These are phyloP conservation scores for Hypercompe scribonia DNA, from an alignment of 2,888 invertebrate genomes.

Conservation along the genomic window DNA sequence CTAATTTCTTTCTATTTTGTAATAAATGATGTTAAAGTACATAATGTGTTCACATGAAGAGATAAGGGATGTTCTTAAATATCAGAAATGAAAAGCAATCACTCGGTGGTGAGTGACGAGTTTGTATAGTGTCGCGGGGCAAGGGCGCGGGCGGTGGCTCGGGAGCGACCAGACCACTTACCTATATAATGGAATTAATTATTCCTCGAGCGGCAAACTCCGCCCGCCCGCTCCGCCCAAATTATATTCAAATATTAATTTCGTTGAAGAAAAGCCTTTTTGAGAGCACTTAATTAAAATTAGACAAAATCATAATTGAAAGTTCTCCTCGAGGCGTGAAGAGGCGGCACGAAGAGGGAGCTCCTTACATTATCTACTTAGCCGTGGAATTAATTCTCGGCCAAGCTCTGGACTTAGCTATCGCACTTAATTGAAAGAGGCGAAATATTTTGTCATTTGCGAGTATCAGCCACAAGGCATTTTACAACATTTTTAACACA, in stretches of 20 bases:
- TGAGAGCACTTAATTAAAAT: slow-evolving; percentile 87
- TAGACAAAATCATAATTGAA: slow-evolving; percentile 87
- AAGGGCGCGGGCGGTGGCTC: slow-evolving; percentile 41
- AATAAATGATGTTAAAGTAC: slow-evolving; percentile 19
- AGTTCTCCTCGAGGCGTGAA: slow-evolving; percentile 86
- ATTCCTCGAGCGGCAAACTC: slow-evolving; percentile 85
- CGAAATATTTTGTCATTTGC: slow-evolving; percentile 71
- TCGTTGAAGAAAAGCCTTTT: slow-evolving; percentile 85
- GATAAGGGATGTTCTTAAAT: slow-evolving; percentile 32
- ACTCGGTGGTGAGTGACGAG: slow-evolving; percentile 53
- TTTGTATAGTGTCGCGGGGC: slow-evolving; percentile 52
- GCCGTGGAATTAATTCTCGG: slow-evolving; percentile 81
- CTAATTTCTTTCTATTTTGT: slow-evolving; percentile 48
- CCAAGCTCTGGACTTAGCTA: slow-evolving; percentile 67
- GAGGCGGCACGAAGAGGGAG: slow-evolving; percentile 75
- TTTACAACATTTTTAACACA: slow-evolving; percentile 44
- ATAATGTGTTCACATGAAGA: slow-evolving; percentile 28
- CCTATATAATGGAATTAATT: slow-evolving; percentile 85
- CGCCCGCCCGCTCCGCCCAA: slow-evolving; percentile 85
- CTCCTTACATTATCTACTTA: slow-evolving; percentile 85
- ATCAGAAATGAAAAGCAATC: slow-evolving; percentile 47
- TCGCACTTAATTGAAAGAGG: slow-evolving; percentile 77
- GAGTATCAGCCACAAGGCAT: slow-evolving; percentile 44
- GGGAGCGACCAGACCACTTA: slow-evolving; percentile 75
- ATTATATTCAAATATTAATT: slow-evolving; percentile 87